These are phyloP conservation scores for Paradoxurus hermaphroditus DNA, from an alignment of 2,113 vertebrate species.

Conservation along the genomic window DNA sequence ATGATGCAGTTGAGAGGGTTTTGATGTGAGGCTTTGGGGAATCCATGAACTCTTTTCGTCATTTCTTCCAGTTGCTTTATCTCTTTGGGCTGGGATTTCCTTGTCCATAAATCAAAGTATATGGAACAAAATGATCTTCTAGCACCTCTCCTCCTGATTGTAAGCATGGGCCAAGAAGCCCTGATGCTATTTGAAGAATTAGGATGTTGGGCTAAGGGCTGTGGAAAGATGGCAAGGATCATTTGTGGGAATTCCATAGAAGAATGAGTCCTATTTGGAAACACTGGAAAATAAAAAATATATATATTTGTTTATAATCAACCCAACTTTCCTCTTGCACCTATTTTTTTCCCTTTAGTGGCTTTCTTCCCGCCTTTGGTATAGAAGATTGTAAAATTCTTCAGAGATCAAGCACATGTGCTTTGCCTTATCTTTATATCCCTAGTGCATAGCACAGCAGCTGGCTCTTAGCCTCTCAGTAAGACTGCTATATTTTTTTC, in stretches of 20 bases:
- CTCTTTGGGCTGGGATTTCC: neutral
- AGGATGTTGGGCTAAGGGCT: neutral
- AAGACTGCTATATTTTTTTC: neutral
- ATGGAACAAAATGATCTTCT: neutral
- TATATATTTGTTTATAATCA: neutral
- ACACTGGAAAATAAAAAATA: neutral
- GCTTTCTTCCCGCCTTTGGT: neutral
- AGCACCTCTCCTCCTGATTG: neutral
- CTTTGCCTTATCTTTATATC: neutral
- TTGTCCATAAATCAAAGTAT: neutral
- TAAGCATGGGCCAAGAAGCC: neutral
- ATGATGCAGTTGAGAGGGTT: neutral
- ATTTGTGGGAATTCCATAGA: neutral
- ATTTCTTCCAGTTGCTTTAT: neutral
- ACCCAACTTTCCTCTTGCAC: neutral
- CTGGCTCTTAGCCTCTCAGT: neutral
- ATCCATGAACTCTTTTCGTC: neutral
- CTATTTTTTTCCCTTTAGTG: neutral
- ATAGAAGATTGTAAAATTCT: slow-evolving; percentile 1
- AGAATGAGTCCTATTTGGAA: slow-evolving; percentile 5
- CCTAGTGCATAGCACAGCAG: neutral
- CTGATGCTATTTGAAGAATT: neutral
- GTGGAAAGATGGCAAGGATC: neutral
- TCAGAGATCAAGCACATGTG: neutral
- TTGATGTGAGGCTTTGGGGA: neutral